Evolutionary conservation across 2,797 vertebrate genomes (phyloP).

Genomic region (Syndactyla subalaris): DNA sequence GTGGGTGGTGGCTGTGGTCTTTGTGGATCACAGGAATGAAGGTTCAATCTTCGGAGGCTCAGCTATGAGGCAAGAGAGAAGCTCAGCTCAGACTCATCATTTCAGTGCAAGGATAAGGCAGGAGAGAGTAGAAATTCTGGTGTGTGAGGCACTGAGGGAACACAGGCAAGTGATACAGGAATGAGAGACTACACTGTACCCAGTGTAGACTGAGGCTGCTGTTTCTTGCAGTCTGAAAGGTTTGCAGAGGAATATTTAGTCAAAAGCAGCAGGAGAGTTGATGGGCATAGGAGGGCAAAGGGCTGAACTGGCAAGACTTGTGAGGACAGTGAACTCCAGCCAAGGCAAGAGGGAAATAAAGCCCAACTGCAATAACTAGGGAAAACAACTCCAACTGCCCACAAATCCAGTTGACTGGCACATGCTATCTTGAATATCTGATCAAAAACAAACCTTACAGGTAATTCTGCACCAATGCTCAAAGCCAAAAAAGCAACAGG

Average conservation of each 20-base stretch:
- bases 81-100: neutral
- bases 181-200: rapidly evolving
- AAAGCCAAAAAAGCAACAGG: neutral
- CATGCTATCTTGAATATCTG: neutral
- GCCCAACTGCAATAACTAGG: neutral
- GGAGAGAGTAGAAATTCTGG: neutral
- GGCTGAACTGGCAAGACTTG: neutral
- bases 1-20: neutral
- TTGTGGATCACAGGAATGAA: neutral
- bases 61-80: neutral
- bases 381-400: neutral
- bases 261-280: neutral
- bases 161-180: neutral
- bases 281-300: neutral
- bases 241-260: neutral
- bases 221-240: neutral
- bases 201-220: neutral
- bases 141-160: neutral
- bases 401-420: neutral
- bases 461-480: neutral
- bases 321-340: neutral
- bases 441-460: neutral
- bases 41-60: neutral
- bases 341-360: neutral
- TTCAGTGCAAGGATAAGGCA: neutral